These are phyloP conservation scores for Amphilophus citrinellus DNA, from an alignment of 2,113 vertebrate genomes.

Conservation along the genomic window DNA sequence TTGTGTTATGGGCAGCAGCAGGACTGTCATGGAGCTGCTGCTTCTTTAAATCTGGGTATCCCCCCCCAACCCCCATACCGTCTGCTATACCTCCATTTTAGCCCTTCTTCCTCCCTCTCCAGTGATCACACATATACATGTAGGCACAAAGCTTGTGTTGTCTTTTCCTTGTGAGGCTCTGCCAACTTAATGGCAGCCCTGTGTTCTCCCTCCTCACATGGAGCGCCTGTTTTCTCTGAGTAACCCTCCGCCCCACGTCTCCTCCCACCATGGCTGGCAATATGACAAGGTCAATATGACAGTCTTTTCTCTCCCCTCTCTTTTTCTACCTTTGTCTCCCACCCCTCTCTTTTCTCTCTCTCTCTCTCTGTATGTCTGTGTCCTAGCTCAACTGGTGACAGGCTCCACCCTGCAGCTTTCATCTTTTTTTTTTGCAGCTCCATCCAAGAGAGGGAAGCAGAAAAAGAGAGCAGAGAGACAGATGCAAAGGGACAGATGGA, in stretches of 20 bases:
- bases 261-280: constrained; percentile 69
- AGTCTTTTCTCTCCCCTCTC: constrained; percentile 47
- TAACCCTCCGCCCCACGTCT: constrained; percentile 29
- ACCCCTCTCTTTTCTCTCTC: constrained; percentile 14
- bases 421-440: constrained; percentile 57
- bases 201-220: constrained; percentile 64
- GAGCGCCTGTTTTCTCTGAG: constrained; percentile 64
- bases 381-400: constrained; percentile 61
- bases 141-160: constrained; percentile 65
- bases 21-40: constrained; percentile 27
- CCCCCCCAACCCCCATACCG: constrained; percentile 20
- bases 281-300: constrained; percentile 78
- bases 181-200: constrained; percentile 60
- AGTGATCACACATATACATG: constrained; percentile 46
- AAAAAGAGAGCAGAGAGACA: constrained; percentile 54
- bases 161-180: constrained; percentile 56
- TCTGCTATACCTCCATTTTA: constrained; percentile 54
- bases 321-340: constrained; percentile 50
- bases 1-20: constrained; percentile 4
- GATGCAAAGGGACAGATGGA: constrained; percentile 72
- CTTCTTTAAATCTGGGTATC: constrained; percentile 57
- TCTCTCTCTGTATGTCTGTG: constrained; percentile 36
- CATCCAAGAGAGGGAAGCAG: constrained; percentile 56
- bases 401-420: constrained; percentile 75
- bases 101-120: constrained; percentile 34